Percentiles rank a stretch among this genome's conserved stretches.
phyloP scores from a whole-genome alignment of 1,140 invertebrate genomes.

The Asbolus verrucosus region DNA sequence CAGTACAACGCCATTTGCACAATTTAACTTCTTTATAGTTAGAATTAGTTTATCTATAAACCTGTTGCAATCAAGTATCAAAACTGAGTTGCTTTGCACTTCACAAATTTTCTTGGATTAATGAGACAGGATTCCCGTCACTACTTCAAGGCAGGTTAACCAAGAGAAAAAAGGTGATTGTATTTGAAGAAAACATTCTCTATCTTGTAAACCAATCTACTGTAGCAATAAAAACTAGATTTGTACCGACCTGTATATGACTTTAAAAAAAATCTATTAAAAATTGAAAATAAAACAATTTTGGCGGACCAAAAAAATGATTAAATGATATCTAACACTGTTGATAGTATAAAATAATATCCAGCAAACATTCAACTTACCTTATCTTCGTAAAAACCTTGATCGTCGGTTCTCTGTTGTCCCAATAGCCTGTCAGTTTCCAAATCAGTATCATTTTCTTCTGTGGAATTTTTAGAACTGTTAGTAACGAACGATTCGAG shows the following conservation, averaged over 20 bases:
- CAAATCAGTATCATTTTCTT: conserved; percentile 88
- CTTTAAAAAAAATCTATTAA: not conserved
- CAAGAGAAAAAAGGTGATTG: not conserved
- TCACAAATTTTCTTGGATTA: conserved; percentile 5
- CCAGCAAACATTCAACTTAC: conserved; percentile 64
- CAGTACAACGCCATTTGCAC: too few relatives aligned
- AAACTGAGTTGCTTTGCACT: too few relatives aligned
- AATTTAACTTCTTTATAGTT: too few relatives aligned
- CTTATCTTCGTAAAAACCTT: conserved; percentile 91
- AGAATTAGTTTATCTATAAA: too few relatives aligned
- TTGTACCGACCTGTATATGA: conserved; percentile 20
- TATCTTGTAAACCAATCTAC: not conserved
- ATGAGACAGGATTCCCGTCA: too few relatives aligned
- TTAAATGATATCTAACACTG: too few relatives aligned
- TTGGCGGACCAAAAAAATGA: conserved; percentile 22
- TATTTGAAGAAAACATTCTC: not conserved
- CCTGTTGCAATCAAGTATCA: too few relatives aligned
- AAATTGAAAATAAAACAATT: conserved; percentile 14
- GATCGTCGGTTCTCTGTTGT: conserved; percentile 89
- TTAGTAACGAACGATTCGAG: too few relatives aligned
- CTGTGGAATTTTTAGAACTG: conserved; percentile 65
- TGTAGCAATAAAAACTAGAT: conserved; percentile 2
- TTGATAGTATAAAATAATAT: not conserved
- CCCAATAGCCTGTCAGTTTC: conserved; percentile 91
- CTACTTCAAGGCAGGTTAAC: not conserved